phyloP scores from a whole-genome alignment of 2,797 vertebrate genomes.

The Danio kyathit region DNA sequence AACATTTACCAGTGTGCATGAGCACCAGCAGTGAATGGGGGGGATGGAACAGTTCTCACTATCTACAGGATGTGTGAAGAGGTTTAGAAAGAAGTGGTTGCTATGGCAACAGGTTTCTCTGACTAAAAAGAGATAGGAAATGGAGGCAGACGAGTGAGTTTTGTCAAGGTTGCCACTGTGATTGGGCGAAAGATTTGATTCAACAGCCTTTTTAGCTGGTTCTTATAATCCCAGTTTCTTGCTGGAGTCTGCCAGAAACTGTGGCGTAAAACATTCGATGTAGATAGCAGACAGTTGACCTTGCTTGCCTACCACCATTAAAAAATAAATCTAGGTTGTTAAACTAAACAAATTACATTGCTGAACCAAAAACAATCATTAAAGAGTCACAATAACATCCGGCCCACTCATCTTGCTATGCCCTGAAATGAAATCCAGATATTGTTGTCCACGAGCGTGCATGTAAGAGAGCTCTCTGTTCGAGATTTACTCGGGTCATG shows the following conservation, averaged over 20 bases:
- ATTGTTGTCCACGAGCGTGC: not conserved
- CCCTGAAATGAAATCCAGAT: constrained; percentile 15
- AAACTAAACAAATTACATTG: constrained; percentile 1
- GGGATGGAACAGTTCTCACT: constrained; percentile 46
- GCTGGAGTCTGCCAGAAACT: not conserved
- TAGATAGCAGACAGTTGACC: constrained; percentile 1
- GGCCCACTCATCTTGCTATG: not conserved
- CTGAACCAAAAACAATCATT: constrained; percentile 22
- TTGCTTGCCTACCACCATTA: not conserved
- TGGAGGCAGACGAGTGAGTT: constrained; percentile 52
- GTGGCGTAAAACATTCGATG: not conserved
- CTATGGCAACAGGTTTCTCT: constrained; percentile 78
- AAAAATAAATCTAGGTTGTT: not conserved
- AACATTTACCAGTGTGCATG: constrained; percentile 33
- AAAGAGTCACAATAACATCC: not conserved
- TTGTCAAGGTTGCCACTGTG: constrained; percentile 59
- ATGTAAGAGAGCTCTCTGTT: constrained; percentile 24
- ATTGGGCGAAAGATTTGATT: constrained; percentile 42
- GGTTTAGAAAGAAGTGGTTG: constrained; percentile 72
- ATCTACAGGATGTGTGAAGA: constrained; percentile 54
- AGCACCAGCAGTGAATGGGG: constrained; percentile 36
- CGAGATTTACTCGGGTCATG: constrained; percentile 42
- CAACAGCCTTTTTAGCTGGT: not conserved
- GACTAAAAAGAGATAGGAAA: constrained; percentile 53
- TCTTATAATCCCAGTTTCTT: not conserved